phyloP scores from a whole-genome alignment of 1,140 invertebrate species.

The Drosophila biarmipes region DNA sequence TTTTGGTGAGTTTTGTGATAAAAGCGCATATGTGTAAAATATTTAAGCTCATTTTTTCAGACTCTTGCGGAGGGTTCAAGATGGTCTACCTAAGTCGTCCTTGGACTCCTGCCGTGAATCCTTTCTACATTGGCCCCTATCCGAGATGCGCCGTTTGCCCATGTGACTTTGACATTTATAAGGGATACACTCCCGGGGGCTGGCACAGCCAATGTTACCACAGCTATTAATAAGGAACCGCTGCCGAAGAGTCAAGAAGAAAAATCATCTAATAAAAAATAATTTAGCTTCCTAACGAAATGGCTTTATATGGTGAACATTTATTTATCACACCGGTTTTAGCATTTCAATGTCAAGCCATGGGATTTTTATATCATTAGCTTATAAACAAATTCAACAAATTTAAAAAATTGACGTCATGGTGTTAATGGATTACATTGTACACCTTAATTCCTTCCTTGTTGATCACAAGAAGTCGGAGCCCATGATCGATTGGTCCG shows the following conservation, averaged over 20 bases:
- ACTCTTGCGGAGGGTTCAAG: constrained; percentile 3
- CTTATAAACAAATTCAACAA: no score
- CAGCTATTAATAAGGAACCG: constrained; percentile 3
- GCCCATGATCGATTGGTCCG: constrained; percentile 13
- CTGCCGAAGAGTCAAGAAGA: neutral
- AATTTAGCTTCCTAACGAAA: no score
- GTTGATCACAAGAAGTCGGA: neutral
- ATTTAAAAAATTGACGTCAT: neutral
- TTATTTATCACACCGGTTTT: neutral
- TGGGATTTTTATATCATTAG: neutral
- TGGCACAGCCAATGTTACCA: constrained; percentile 28
- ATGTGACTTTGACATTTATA: constrained; percentile 48
- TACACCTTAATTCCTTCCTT: constrained; percentile 18
- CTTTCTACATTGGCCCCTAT: constrained; percentile 59
- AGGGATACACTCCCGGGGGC: constrained; percentile 37
- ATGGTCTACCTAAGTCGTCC: constrained; percentile 24
- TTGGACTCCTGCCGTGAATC: constrained; percentile 30
- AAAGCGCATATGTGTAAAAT: neutral
- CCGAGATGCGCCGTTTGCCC: constrained; percentile 34
- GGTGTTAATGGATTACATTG: neutral
- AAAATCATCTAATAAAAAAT: neutral
- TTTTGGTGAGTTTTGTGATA: constrained; percentile 2
- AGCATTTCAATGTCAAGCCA: neutral
- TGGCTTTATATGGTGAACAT: no score
- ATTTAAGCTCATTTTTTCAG: neutral